These are phyloP conservation scores for Apomyelois bistriatella DNA, from an alignment of 2,888 invertebrate species.

Conservation along the genomic window DNA sequence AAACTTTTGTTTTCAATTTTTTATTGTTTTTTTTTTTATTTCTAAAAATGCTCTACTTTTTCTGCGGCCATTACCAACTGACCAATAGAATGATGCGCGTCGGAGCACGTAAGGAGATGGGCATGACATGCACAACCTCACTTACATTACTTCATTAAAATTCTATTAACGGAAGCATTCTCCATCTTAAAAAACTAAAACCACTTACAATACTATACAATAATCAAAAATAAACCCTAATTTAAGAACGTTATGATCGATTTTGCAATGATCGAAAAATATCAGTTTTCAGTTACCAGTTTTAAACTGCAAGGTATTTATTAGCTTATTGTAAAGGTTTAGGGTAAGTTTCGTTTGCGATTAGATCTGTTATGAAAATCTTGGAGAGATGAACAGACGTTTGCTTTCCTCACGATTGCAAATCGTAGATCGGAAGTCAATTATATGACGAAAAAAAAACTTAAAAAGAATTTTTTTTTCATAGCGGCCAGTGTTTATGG, in stretches of 20 bases:
- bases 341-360: background rate
- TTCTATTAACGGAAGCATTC: constrained; percentile 79
- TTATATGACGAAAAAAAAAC: constrained; percentile 7
- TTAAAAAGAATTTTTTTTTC: background rate
- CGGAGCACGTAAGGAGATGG: constrained; percentile 65
- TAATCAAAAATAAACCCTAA: constrained; percentile 33
- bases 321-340: background rate
- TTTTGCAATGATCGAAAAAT: constrained; percentile 18
- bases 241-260: background rate
- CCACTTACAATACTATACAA: constrained; percentile 23
- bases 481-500: too few species aligned
- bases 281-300: background rate
- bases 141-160: constrained; percentile 78
- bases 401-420: constrained; percentile 7
- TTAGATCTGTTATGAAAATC: constrained; percentile 8
- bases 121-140: constrained; percentile 75
- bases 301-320: background rate
- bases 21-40: too few species aligned
- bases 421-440: constrained; percentile 13
- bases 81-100: constrained; percentile 50
- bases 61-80: constrained; percentile 39
- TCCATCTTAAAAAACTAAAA: constrained; percentile 37
- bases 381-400: constrained; percentile 2
- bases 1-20: too few species aligned
- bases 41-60: constrained; percentile 35